Conservation (phyloP, 2,888 invertebrate genomes). For the Phyllotreta cruciferae region DNA sequence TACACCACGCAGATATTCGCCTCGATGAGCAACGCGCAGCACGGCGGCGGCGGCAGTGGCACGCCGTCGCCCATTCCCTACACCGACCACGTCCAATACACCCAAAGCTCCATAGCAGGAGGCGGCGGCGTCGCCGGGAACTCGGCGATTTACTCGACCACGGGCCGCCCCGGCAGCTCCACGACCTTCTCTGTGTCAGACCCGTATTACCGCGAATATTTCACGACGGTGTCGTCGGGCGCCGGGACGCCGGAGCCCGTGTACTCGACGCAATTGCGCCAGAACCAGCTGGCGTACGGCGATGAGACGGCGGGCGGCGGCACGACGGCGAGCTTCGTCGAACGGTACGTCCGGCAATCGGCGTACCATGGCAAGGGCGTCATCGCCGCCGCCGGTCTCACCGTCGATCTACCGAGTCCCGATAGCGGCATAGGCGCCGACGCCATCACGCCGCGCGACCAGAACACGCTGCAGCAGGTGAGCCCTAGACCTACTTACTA, state of each 20-base stretch:
- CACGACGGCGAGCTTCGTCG: constrained; percentile 71
- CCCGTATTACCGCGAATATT: constrained; percentile 84
- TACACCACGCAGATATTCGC: constrained; percentile 75
- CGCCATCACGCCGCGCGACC: constrained; percentile 89
- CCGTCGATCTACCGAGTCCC: constrained; percentile 93
- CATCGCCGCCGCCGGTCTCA: constrained; percentile 80
- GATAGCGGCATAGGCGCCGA: constrained; percentile 96
- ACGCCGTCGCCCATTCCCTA: constrained; percentile 72
- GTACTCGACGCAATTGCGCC: constrained; percentile 57
- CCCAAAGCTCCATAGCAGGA: constrained; percentile 59
- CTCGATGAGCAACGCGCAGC: constrained; percentile 62
- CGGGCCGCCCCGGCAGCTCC: constrained; percentile 58
- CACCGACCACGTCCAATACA: constrained; percentile 49
- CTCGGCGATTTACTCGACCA: constrained; percentile 57
- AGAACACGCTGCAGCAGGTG: constrained; percentile 90
- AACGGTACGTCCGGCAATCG: constrained; percentile 71
- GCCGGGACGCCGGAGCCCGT: constrained; percentile 66
- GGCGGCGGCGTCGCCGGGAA: constrained; percentile 60
- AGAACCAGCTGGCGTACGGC: constrained; percentile 66
- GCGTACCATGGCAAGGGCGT: constrained; percentile 75
- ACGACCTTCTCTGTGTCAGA: constrained; percentile 71
- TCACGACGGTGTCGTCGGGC: constrained; percentile 67
- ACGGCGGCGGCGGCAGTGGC: constrained; percentile 62
- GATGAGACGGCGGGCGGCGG: constrained; percentile 64
- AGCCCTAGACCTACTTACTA: constrained; percentile 56